Conservation (phyloP, 2,888 invertebrate genomes). For the Mythimna vitellina region DNA sequence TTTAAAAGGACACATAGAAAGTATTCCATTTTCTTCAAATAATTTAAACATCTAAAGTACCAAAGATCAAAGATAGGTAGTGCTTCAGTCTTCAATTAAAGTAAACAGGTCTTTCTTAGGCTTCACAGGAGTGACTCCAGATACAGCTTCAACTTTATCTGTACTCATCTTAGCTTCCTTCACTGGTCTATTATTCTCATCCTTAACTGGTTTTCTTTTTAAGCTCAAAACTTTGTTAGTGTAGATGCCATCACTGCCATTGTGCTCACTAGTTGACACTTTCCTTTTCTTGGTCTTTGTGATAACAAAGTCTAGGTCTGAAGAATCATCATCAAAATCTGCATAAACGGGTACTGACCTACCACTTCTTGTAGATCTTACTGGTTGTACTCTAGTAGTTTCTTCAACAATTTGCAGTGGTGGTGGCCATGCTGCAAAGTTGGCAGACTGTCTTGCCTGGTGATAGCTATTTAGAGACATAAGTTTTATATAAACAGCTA, state of each 20-base stretch:
- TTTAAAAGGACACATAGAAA: slow-evolving; percentile 16
- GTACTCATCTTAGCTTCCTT: slow-evolving; percentile 78
- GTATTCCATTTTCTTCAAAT: slow-evolving; percentile 17
- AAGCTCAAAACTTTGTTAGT: slow-evolving; percentile 81
- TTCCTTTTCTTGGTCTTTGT: slow-evolving; percentile 85
- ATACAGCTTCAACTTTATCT: slow-evolving; percentile 62
- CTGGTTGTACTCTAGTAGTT: slow-evolving; percentile 79
- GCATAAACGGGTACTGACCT: slow-evolving; percentile 84
- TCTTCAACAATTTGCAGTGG: slow-evolving; percentile 86
- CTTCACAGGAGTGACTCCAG: slow-evolving; percentile 68
- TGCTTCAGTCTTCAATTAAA: slow-evolving; percentile 78
- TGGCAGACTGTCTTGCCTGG: slow-evolving; percentile 81
- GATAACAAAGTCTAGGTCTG: slow-evolving; percentile 83
- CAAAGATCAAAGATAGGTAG: slow-evolving; percentile 33
- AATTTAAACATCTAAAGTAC: slow-evolving; percentile 31
- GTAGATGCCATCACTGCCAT: slow-evolving; percentile 73
- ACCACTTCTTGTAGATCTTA: slow-evolving; percentile 85
- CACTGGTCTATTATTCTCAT: slow-evolving; percentile 77
- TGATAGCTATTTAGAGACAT: slow-evolving; percentile 85
- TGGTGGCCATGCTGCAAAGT: slow-evolving; percentile 84
- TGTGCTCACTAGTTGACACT: slow-evolving; percentile 78
- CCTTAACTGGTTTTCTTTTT: slow-evolving; percentile 83
- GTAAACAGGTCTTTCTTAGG: slow-evolving; percentile 74
- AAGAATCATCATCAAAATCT: slow-evolving; percentile 86
- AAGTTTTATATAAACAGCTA: slow-evolving; percentile 85